These are phyloP conservation scores for Xestia ashworthii DNA, from an alignment of 2,888 invertebrate species.

Conservation along the genomic window DNA sequence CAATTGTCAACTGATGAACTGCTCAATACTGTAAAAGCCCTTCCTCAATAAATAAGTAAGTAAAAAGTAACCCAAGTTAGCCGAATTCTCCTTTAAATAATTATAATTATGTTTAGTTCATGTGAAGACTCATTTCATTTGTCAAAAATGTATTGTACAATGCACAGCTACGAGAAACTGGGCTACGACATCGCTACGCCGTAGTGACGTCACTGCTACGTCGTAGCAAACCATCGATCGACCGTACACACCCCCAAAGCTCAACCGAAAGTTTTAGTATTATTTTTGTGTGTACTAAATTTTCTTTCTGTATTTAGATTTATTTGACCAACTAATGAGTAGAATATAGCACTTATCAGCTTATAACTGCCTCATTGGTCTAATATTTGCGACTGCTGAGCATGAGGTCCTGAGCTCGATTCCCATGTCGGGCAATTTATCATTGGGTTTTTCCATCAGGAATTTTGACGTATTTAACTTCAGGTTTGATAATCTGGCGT, in stretches of 20 bases:
- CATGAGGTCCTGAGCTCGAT: too few species aligned
- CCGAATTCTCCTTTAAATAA: neutral
- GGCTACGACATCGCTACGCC: conserved; percentile 42
- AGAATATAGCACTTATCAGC: too few species aligned
- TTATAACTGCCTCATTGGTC: too few species aligned
- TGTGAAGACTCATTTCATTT: neutral
- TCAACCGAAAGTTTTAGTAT: neutral
- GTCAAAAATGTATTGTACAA: neutral
- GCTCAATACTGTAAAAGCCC: too few species aligned
- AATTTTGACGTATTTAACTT: too few species aligned
- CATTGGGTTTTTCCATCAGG: too few species aligned
- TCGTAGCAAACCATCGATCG: conserved; percentile 41
- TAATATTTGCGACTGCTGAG: too few species aligned
- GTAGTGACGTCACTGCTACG: conserved; percentile 44
- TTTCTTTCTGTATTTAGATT: neutral
- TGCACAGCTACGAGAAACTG: conserved; percentile 6
- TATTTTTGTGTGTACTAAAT: neutral
- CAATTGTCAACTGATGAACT: too few species aligned
- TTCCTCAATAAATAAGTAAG: too few species aligned
- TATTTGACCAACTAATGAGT: neutral
- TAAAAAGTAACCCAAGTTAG: neutral
- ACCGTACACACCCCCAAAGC: conserved; percentile 27
- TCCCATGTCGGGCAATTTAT: too few species aligned
- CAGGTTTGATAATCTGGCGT: too few species aligned
- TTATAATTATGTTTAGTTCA: neutral